These are phyloP conservation scores for Trematomus loennbergii DNA, from an alignment of 2,113 vertebrate genomes.

Conservation along the genomic window DNA sequence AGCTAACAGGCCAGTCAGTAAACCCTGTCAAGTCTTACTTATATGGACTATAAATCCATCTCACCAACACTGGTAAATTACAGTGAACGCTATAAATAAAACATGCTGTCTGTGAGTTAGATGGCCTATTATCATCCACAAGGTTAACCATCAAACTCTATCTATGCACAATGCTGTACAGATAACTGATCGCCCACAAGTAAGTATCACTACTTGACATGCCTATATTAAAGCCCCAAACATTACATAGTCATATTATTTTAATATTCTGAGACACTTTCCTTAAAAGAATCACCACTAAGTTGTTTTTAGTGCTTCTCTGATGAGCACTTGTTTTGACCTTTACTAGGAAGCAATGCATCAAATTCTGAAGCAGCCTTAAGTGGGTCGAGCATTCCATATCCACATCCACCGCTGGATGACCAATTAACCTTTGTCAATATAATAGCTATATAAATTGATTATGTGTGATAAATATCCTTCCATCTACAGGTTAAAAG, in stretches of 20 bases:
- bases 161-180: not conserved
- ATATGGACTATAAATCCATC: not conserved
- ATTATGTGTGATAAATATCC: not conserved
- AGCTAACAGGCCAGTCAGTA: not conserved
- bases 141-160: not conserved
- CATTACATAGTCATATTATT: not conserved
- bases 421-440: not conserved
- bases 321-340: not conserved
- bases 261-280: not conserved
- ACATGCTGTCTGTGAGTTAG: not conserved
- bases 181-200: constrained; percentile 9
- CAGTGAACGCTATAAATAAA: not conserved
- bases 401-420: not conserved
- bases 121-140: not conserved
- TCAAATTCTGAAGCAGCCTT: constrained; percentile 6
- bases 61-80: not conserved
- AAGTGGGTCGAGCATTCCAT: not conserved
- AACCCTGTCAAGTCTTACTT: not conserved
- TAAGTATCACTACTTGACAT: not conserved
- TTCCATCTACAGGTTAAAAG: not conserved
- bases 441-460: not conserved
- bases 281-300: not conserved
- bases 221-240: not conserved
- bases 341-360: not conserved
- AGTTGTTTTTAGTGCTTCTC: constrained; percentile 1